phyloP scores from a whole-genome alignment of 2,113 vertebrate species.

The Girardinichthys multiradiatus region DNA sequence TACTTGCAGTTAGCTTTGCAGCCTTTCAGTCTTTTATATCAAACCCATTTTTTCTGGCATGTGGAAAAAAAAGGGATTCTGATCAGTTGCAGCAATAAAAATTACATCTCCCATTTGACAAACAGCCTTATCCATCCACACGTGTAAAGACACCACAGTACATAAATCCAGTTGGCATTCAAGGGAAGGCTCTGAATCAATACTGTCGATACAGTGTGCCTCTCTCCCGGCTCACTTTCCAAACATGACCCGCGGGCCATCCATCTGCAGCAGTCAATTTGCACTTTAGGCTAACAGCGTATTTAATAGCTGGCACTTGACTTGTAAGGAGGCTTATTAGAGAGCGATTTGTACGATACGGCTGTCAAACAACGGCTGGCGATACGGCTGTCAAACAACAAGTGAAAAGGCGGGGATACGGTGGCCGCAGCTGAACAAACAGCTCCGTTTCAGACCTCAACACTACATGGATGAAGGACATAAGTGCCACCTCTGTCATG shows the following conservation, averaged over 20 bases:
- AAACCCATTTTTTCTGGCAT: neutral
- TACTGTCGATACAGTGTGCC: constrained; percentile 80
- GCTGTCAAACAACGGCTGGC: constrained; percentile 8
- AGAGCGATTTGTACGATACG: constrained; percentile 87
- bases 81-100: constrained; percentile 55
- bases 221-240: constrained; percentile 73
- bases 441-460: constrained; percentile 47
- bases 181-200: constrained; percentile 80
- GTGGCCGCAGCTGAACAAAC: constrained; percentile 25
- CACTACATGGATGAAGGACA: constrained; percentile 45
- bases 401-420: constrained; percentile 1
- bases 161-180: constrained; percentile 55
- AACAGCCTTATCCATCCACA: constrained; percentile 41
- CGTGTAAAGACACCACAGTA: constrained; percentile 54
- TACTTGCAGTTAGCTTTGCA: neutral
- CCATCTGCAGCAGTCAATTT: constrained; percentile 87
- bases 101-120: constrained; percentile 53
- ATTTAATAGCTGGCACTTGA: constrained; percentile 84
- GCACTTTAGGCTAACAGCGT: constrained; percentile 80
- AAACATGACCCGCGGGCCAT: constrained; percentile 79
- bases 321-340: constrained; percentile 82
- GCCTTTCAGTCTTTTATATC: neutral
- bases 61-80: constrained; percentile 27
- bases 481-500: constrained; percentile 26
- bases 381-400: constrained; percentile 4